phyloP scores from a whole-genome alignment of 2,797 vertebrate genomes.

The Sebastolobus alascanus region DNA sequence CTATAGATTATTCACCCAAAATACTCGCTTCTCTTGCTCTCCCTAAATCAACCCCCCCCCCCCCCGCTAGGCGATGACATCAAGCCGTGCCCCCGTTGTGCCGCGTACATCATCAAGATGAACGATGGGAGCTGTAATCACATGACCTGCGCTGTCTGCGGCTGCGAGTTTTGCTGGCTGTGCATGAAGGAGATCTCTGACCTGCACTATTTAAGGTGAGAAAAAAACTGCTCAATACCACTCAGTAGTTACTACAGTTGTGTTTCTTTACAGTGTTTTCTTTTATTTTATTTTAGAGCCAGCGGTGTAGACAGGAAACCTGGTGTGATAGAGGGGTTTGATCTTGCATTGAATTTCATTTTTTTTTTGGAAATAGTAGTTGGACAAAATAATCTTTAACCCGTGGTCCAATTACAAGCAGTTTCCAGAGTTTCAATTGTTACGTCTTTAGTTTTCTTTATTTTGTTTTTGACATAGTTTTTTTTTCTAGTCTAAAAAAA shows the following conservation, averaged over 20 bases:
- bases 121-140: constrained; percentile 99
- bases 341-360: too few species aligned
- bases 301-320: too few species aligned
- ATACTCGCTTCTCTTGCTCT: background rate
- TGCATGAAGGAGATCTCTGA: constrained; percentile 99
- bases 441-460: too few species aligned
- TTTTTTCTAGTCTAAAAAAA: too few species aligned
- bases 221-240: background rate
- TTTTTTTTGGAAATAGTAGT: too few species aligned
- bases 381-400: too few species aligned
- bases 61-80: constrained; percentile 92
- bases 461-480: background rate
- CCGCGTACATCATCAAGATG: constrained; percentile 99
- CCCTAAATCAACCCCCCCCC: background rate
- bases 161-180: constrained; percentile 98
- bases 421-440: too few species aligned
- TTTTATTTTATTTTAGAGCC: background rate
- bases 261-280: background rate
- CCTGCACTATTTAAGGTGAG: constrained; percentile 97
- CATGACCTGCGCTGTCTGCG: constrained; percentile 98
- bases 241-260: background rate
- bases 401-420: too few species aligned
- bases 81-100: constrained; percentile 96
- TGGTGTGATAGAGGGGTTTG: too few species aligned
- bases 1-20: background rate